Percentiles rank a stretch among this genome's conserved stretches.
phyloP scores from a whole-genome alignment of 2,113 vertebrate genomes.

The Crotalus tigris region DNA sequence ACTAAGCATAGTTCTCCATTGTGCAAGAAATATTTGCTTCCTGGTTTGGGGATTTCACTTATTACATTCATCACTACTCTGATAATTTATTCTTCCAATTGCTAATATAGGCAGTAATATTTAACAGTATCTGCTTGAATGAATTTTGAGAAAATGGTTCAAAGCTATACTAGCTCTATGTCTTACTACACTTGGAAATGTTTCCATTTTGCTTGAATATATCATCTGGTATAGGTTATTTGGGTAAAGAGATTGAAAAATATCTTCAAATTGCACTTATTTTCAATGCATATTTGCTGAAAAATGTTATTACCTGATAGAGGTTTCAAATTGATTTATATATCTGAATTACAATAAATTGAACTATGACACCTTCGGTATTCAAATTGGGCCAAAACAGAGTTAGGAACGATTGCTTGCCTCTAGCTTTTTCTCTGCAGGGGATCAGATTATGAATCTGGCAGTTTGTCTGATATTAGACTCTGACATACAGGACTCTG shows the following conservation, averaged over 20 bases:
- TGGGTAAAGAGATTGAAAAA: conserved; percentile 8
- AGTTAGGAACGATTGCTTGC: background rate
- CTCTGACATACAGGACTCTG: background rate
- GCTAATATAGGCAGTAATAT: conserved; percentile 23
- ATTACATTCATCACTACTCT: background rate
- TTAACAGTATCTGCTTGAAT: conserved; percentile 22
- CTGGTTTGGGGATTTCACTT: background rate
- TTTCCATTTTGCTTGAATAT: conserved; percentile 16
- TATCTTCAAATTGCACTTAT: background rate
- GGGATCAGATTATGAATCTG: background rate
- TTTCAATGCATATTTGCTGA: background rate
- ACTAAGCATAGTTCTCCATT: background rate
- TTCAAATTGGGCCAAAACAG: background rate
- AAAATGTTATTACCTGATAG: background rate
- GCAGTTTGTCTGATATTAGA: background rate
- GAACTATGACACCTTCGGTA: background rate
- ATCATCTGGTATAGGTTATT: background rate
- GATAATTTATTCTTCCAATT: conserved; percentile 14
- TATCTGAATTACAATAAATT: background rate
- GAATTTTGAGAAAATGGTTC: conserved; percentile 18
- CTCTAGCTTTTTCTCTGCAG: background rate
- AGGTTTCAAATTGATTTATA: background rate
- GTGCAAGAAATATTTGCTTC: background rate
- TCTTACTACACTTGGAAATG: conserved; percentile 6
- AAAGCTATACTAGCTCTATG: background rate